phyloP scores from a whole-genome alignment of 2,888 invertebrate species.

The Acleris cristana region DNA sequence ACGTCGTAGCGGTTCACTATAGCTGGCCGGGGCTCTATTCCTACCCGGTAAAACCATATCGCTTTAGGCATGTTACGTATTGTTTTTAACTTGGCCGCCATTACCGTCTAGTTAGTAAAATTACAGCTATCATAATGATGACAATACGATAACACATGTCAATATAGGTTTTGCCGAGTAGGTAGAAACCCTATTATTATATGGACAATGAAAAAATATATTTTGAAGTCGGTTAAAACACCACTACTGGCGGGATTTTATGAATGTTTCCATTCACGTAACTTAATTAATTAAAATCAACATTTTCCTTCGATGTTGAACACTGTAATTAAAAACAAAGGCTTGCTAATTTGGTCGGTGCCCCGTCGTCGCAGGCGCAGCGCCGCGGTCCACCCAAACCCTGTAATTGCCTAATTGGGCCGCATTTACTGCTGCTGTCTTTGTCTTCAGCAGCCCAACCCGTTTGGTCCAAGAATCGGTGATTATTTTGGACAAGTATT shows the following conservation, averaged over 20 bases:
- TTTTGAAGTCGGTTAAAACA: not conserved
- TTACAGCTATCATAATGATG: too few relatives aligned
- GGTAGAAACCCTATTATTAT: too few relatives aligned
- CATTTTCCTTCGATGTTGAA: not conserved
- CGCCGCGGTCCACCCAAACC: conserved; percentile 45
- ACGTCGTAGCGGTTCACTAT: too few relatives aligned
- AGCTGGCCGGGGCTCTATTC: too few relatives aligned
- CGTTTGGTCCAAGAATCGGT: conserved; percentile 19
- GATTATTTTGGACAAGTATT: conserved; percentile 25
- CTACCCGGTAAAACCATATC: too few relatives aligned
- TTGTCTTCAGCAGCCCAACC: conserved; percentile 47
- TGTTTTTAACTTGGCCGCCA: too few relatives aligned
- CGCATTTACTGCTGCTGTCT: conserved; percentile 48
- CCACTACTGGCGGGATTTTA: not conserved
- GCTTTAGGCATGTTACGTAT: too few relatives aligned
- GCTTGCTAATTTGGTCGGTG: not conserved
- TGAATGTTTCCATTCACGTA: conserved; percentile 3
- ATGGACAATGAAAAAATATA: too few relatives aligned
- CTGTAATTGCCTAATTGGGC: conserved; percentile 51
- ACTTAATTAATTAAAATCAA: not conserved
- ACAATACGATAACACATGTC: too few relatives aligned
- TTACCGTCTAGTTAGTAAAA: too few relatives aligned
- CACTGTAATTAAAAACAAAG: not conserved
- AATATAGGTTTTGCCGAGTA: too few relatives aligned
- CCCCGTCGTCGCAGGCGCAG: not conserved